Percentiles rank a stretch among this genome's conserved stretches.
Evolutionary conservation across 2,888 invertebrate genomes (phyloP).

Genomic region (Drosophila anomalata): DNA sequence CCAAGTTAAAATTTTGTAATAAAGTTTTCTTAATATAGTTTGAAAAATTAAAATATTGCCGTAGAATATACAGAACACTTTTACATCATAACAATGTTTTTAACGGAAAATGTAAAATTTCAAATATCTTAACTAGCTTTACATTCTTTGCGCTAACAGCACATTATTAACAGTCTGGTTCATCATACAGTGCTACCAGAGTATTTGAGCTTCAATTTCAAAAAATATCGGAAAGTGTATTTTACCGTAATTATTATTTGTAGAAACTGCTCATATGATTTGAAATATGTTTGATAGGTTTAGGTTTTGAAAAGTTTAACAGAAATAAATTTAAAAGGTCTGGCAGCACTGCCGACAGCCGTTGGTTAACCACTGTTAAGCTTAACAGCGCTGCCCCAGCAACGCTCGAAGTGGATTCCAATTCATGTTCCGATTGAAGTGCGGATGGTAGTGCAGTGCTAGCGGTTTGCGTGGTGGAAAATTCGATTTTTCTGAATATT

Average conservation of each 20-base stretch:
- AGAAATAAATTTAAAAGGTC: not conserved
- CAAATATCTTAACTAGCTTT: not conserved
- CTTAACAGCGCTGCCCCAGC: not conserved
- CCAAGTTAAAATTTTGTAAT: too few relatives aligned
- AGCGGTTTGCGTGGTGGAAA: conserved; percentile 12
- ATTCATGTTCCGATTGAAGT: conserved; percentile 24
- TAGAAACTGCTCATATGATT: not conserved
- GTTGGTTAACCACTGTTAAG: not conserved
- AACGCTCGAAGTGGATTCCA: conserved; percentile 8
- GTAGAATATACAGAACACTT: too few relatives aligned
- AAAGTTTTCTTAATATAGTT: too few relatives aligned
- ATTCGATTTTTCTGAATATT: conserved; percentile 16
- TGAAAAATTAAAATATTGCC: too few relatives aligned
- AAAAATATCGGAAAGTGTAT: not conserved
- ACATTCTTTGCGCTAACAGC: not conserved
- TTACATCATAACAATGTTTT: not conserved
- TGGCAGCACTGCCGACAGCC: not conserved
- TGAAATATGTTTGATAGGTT: not conserved
- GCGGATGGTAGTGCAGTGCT: conserved; percentile 16
- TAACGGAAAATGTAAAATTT: not conserved
- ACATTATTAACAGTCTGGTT: not conserved
- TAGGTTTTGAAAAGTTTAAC: not conserved
- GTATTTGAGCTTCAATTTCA: too few relatives aligned
- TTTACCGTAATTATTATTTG: not conserved
- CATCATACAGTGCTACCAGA: not conserved